Evolutionary conservation across 1,140 invertebrate genomes (phyloP), one percentile per base, ranked within the genome.

Genomic region (Xylocopa sonorina): DNA sequence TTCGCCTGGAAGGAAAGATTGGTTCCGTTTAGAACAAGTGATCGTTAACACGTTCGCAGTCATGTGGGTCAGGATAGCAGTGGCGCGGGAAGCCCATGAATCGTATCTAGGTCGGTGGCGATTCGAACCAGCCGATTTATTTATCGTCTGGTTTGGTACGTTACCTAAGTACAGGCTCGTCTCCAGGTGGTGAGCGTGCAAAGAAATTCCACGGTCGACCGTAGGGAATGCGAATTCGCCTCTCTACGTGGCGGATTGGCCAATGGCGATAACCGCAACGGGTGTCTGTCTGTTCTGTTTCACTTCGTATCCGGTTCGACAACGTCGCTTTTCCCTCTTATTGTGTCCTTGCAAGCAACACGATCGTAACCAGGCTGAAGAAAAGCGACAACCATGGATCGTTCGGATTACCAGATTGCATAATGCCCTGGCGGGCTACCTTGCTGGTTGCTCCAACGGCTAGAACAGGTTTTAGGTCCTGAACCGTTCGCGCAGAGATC

Each of bases 11-110:
- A 18, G 34, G 57, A 53, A 34, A 74, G 34, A n/a, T 3, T 27
- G 32, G 57, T 74, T 74, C 72, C 63, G 50, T 41, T 67, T n/a
- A 63, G 62, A 76, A 76, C 73, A 76, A 67, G 73, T 75, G 73
- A 55, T 75, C 38, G 62, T 75, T 67, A 75, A 75, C 62, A 51
- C 73, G 34, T 55, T 55, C 62, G 50, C 73, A 51, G 62, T 55
- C 73, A 66, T 75, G 50, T 75, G 48, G 73, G 60, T 67, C 73
- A 46, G 27, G 34, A 66, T 43, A 66, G 38, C n/a, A 24, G 34
- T 46, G n/a, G 60, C 38, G 9, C 34, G 24, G 21, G 21, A n/a
- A 66, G 60, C 16, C 38, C 62, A 16, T 38, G 71, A 63, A 74
- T 24, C 46, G 12, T 5, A 63, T 63, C 9, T 63, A 74, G 58